Base-by-base conservation (phyloP, 1,140 invertebrate genomes). In the Cyclina sinensis region DNA sequence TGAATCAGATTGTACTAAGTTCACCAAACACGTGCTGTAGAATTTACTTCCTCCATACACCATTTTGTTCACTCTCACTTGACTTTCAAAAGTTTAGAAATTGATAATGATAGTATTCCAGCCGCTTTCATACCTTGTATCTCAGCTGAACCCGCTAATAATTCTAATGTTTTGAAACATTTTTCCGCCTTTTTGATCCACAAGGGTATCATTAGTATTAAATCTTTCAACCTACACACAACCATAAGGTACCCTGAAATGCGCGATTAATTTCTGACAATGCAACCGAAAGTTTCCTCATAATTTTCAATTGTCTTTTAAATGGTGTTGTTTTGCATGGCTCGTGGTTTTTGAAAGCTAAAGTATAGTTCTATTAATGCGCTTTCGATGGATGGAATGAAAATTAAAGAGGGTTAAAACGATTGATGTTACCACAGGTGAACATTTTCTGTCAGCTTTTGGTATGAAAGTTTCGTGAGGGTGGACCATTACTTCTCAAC, bases 331-430 rank as follows among this genome's bases (percentile, higher is more conserved):
- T 74, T 51, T 86, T 59, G 48, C 84, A 78, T 39, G 84, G 70
- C n/a, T 57, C 46, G 54, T 86, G 84, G 32, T 78, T 86, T 78
- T 74, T 43, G 21, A 86, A 54, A 62, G 74, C 32, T 43, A 37
- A 78, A 51, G 18, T 51, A 78, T 46, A 48, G 74, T 32, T 51
- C 54, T 32, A 46, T 32, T 46, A 54, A 54, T 35, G 30, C 46
- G 43, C 48, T 18, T 78, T 84, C 48, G 35, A 62, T 21, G 84
- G 65, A 14, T 57, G 84, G 84, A 86, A 86, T 86, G 84, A 86
- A 86, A 86, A 86, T 86, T 86, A 86, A 86, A 86, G 84, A 78
- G 84, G 39, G 51, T n/a, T 86, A 86, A n/a, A 86, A 62, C 54
- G 70, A 24, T 24, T 73, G 73, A 39, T 57, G 48, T 74, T 35